phyloP scores from a whole-genome alignment of 2,888 invertebrate species.

The Uloborus plumipes region DNA sequence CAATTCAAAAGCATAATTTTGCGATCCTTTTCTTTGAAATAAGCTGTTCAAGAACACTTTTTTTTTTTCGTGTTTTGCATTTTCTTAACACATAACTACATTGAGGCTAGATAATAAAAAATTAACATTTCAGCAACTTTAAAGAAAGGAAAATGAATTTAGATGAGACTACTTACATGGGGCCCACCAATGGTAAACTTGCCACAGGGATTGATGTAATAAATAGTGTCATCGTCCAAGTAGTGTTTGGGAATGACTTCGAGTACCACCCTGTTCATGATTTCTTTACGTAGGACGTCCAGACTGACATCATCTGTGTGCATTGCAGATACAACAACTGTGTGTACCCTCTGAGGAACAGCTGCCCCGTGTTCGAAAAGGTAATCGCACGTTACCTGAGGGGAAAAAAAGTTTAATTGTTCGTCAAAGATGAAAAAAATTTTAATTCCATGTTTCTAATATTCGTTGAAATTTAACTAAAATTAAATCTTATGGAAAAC shows the following conservation, averaged over 20 bases:
- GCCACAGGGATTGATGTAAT: slow-evolving; percentile 75
- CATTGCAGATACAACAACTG: slow-evolving; percentile 75
- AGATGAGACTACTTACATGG: slow-evolving; percentile 64
- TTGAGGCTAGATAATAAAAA: neutral
- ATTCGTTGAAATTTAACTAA: too few species aligned
- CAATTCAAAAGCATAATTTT: too few species aligned
- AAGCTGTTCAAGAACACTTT: too few species aligned
- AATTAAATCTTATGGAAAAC: too few species aligned
- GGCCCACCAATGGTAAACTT: slow-evolving; percentile 75
- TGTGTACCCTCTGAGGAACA: slow-evolving; percentile 74
- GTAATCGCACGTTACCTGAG: slow-evolving; percentile 75
- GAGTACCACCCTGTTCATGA: slow-evolving; percentile 73
- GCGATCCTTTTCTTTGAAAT: too few species aligned
- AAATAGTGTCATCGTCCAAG: slow-evolving; percentile 73
- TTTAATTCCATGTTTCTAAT: too few species aligned
- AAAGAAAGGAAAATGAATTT: neutral
- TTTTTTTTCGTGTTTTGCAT: too few species aligned
- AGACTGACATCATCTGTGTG: slow-evolving; percentile 73
- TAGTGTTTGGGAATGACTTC: slow-evolving; percentile 74
- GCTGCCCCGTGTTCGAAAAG: slow-evolving; percentile 73
- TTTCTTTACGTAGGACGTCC: slow-evolving; percentile 71
- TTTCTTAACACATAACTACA: too few species aligned
- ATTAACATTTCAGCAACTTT: neutral
- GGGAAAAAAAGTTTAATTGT: neutral
- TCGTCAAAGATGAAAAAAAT: too few species aligned